Conservation (phyloP, 1,140 invertebrate species). For the Drosophila nebulosa region DNA sequence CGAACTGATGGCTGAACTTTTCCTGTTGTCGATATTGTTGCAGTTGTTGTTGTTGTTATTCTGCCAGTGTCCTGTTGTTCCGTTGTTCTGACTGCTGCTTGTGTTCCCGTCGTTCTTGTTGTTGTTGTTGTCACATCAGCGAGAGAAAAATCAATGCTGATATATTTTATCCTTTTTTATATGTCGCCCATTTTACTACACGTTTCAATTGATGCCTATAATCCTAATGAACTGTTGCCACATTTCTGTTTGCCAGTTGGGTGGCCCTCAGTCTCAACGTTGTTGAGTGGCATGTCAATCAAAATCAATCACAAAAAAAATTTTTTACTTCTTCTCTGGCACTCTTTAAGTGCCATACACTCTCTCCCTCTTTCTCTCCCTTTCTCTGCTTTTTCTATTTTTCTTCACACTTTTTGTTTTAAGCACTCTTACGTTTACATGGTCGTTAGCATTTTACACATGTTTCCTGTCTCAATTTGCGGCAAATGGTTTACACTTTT, state of each 20-base stretch:
- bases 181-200: constrained; percentile 20
- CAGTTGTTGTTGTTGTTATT: too few relatives aligned
- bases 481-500: constrained; percentile 48
- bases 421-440: constrained; percentile 29
- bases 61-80: not conserved
- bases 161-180: constrained; percentile 76
- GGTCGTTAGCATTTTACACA: constrained; percentile 68
- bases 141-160: constrained; percentile 63
- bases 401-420: not conserved
- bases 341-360: constrained; percentile 5
- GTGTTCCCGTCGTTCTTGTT: constrained; percentile 26
- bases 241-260: constrained; percentile 10
- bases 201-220: not conserved
- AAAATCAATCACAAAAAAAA: constrained; percentile 71
- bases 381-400: not conserved
- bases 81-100: constrained; percentile 1
- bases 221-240: constrained; percentile 10
- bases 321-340: not conserved
- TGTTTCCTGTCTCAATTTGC: constrained; percentile 51
- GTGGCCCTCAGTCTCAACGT: constrained; percentile 38
- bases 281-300: constrained; percentile 75
- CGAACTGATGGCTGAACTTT: constrained; percentile 36
- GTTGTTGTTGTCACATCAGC: constrained; percentile 42
- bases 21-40: constrained; percentile 19
- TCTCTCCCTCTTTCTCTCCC: not conserved